Conservation (phyloP, 2,888 invertebrate species). For the Leptura quadrifasciata region DNA sequence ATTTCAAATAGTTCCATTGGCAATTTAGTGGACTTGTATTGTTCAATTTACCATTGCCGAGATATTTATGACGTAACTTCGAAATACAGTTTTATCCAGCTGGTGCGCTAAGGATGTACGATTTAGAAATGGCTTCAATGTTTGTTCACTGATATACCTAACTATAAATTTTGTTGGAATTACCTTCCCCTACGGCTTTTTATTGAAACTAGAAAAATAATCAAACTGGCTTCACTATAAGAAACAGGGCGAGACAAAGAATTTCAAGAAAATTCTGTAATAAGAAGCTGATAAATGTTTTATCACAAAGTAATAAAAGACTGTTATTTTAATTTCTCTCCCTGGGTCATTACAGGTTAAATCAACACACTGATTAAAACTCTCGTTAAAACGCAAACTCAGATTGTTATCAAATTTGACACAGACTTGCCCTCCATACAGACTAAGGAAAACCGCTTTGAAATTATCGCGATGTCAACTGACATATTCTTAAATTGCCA, state of each 20-base stretch:
- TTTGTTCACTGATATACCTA: constrained; percentile 7
- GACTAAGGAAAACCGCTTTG: too few species aligned
- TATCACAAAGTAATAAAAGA: too few species aligned
- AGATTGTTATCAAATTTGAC: too few species aligned
- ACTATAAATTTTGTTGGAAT: not conserved
- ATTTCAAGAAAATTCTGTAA: not conserved
- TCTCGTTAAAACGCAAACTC: too few species aligned
- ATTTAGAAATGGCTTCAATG: constrained; percentile 16
- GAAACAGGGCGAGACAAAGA: not conserved
- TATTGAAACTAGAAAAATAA: not conserved
- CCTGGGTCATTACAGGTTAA: too few species aligned
- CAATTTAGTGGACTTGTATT: constrained; percentile 40
- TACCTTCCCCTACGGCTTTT: not conserved
- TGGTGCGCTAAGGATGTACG: constrained; percentile 23
- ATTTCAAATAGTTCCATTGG: constrained; percentile 28
- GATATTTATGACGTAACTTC: constrained; percentile 33
- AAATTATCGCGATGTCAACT: too few species aligned
- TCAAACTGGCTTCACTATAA: not conserved
- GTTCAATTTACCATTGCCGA: constrained; percentile 38
- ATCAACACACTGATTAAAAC: too few species aligned
- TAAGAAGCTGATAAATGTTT: too few species aligned
- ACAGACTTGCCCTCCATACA: too few species aligned
- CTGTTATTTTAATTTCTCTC: too few species aligned
- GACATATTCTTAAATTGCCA: too few species aligned
- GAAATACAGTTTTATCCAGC: constrained; percentile 29